Base-by-base conservation (phyloP, 2,113 vertebrate species). In the Phyllostomus hastatus region DNA sequence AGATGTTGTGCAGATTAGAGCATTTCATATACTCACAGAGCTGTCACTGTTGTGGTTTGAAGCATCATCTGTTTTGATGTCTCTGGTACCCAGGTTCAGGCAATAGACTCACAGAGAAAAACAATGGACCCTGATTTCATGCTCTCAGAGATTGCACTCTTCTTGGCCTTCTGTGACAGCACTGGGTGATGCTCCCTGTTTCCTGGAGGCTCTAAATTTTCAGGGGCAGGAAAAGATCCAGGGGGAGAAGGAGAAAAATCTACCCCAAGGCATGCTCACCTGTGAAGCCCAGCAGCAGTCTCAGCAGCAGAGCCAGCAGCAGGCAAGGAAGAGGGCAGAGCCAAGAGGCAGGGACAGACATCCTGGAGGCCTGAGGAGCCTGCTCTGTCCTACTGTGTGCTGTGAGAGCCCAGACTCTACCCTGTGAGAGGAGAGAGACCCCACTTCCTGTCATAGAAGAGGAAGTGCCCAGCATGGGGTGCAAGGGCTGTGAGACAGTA, bases 281-380 rank as follows among this genome's bases (percentile, higher is more conserved):
- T 90, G 64, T 26, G 80, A 93, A 57, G 67, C 19, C 76, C 26
- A 95, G 66, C 3, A 96, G 48, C 5, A 95, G 31, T 61, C 19
- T 70, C 26, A 95, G 66, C 3, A 96, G 48, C 5, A 95, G 31
- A 22, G 9, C 43, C 64, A 96, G 81, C 75, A 94, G 41, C 26
- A 94, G 38, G n/a, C 50, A 43, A 33, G 31, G 72, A 46, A 8
- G 6, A 22, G 54, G 54, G 54, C 6, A 2, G 7, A 7, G 20
- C 54, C 54, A 57, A 19, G 54, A 57, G 54, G 7, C 54, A 57
- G 54, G 54, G 54, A 9, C 20, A 4, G 16, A 7, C 54, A 57
- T 57, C 19, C 54, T 57, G 54, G 54, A 57, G 54, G 54, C 20
- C 54, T 22, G 54, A 57, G 54, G 54, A 57, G 54, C 19, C 54